Evolutionary conservation across 2,888 invertebrate genomes (phyloP).

Genomic region (Galerucella pusilla): DNA sequence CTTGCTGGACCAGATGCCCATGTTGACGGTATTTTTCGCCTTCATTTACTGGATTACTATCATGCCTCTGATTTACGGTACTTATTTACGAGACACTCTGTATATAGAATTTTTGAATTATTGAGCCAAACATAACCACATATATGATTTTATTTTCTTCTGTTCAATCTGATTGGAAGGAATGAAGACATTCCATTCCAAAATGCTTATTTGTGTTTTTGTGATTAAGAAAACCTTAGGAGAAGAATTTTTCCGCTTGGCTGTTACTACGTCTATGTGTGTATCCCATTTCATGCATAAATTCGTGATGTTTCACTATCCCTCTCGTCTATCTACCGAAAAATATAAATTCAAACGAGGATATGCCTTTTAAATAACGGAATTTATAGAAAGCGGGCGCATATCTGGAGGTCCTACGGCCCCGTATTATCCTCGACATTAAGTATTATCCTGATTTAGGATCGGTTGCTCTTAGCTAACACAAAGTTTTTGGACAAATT

Average conservation of each 20-base stretch:
- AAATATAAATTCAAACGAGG: constrained; percentile 42
- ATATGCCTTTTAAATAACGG: constrained; percentile 43
- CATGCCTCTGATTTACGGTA: too few species aligned
- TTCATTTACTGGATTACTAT: too few species aligned
- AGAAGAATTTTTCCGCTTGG: not conserved
- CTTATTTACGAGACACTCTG: too few species aligned
- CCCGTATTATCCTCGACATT: constrained; percentile 55
- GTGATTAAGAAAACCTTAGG: not conserved
- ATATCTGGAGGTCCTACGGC: constrained; percentile 42
- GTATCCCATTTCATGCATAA: constrained; percentile 36
- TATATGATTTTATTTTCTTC: too few species aligned
- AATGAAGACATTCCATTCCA: too few species aligned
- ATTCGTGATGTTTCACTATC: constrained; percentile 34
- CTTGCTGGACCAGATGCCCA: too few species aligned
- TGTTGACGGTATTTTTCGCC: too few species aligned
- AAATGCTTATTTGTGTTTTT: too few species aligned
- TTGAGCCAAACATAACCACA: too few species aligned
- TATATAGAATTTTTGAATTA: too few species aligned
- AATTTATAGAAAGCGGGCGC: constrained; percentile 40
- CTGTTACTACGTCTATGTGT: constrained; percentile 1
- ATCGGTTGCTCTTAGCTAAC: constrained; percentile 50
- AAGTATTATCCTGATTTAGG: constrained; percentile 61
- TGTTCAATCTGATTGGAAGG: too few species aligned
- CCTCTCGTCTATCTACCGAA: constrained; percentile 37
- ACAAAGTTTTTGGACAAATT: constrained; percentile 59